phyloP scores from a whole-genome alignment of 2,888 invertebrate species.

The Gortyna flavago region DNA sequence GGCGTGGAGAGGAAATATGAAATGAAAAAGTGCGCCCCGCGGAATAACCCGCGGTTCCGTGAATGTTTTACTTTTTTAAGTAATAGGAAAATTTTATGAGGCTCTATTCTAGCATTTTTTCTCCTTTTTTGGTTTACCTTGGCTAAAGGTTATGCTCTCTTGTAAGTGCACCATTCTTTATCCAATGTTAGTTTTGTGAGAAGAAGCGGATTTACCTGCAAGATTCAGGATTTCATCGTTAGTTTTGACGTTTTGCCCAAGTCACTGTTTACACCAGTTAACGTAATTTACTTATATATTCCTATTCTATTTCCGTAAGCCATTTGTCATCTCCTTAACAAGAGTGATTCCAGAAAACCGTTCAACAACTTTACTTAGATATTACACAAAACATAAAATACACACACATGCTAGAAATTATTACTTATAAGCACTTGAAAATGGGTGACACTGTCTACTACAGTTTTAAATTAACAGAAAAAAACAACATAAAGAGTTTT shows the following conservation, averaged over 20 bases:
- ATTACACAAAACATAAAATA: background rate
- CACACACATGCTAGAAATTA: background rate
- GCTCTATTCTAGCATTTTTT: conserved; percentile 34
- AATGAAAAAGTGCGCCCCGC: conserved; percentile 79
- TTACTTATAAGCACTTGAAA: background rate
- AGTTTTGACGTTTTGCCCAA: background rate
- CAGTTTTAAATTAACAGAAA: background rate
- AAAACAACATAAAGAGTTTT: too few species aligned
- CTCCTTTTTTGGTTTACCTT: conserved; percentile 14
- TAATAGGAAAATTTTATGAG: conserved; percentile 49
- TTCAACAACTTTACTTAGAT: background rate
- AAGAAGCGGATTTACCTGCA: background rate
- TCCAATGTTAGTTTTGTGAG: background rate
- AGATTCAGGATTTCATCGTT: background rate
- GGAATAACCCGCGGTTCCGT: conserved; percentile 67
- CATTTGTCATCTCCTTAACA: too few species aligned
- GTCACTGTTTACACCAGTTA: background rate
- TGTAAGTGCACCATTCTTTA: conserved; percentile 7
- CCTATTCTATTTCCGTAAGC: too few species aligned
- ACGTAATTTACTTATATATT: too few species aligned
- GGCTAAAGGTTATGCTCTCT: conserved; percentile 16
- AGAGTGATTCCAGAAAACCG: background rate
- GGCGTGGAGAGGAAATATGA: conserved; percentile 87
- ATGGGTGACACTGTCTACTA: background rate
- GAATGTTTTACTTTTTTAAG: conserved; percentile 39